These are phyloP conservation scores for Patella caerulea DNA, from an alignment of 2,888 invertebrate genomes.

Conservation along the genomic window DNA sequence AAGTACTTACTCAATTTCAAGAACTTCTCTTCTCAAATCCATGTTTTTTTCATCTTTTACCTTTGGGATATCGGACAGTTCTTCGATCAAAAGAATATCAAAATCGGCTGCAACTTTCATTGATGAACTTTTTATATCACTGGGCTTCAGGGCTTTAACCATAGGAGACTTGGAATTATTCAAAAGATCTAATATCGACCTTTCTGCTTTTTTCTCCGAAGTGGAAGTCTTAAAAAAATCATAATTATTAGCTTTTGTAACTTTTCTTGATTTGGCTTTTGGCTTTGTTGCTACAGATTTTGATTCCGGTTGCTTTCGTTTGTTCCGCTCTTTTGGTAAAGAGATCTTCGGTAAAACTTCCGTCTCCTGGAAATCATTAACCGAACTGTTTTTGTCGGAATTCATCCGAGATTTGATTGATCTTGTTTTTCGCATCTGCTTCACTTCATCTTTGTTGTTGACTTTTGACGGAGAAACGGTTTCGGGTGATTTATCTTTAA, in stretches of 20 bases:
- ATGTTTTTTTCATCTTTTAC: conserved; percentile 34
- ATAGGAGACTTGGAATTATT: neutral
- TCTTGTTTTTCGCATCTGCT: neutral
- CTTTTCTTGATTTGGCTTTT: neutral
- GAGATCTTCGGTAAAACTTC: neutral
- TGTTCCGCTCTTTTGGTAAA: neutral
- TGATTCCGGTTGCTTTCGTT: neutral
- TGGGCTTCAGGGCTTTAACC: neutral
- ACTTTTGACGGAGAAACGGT: neutral
- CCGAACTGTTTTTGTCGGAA: neutral
- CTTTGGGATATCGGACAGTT: conserved; percentile 30
- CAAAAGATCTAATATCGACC: neutral
- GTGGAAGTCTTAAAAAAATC: neutral
- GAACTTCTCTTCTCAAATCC: conserved; percentile 29
- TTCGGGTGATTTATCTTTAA: no score
- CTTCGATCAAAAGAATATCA: conserved; percentile 29
- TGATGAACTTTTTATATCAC: neutral
- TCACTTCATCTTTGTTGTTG: neutral
- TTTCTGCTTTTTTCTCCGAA: neutral
- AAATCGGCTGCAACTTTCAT: conserved; percentile 18
- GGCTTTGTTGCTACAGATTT: neutral
- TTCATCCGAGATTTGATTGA: neutral
- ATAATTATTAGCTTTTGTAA: neutral
- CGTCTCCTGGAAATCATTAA: neutral
- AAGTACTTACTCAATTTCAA: conserved; percentile 27